Conservation (phyloP, 2,113 vertebrate species). For the Tinamus guttatus region DNA sequence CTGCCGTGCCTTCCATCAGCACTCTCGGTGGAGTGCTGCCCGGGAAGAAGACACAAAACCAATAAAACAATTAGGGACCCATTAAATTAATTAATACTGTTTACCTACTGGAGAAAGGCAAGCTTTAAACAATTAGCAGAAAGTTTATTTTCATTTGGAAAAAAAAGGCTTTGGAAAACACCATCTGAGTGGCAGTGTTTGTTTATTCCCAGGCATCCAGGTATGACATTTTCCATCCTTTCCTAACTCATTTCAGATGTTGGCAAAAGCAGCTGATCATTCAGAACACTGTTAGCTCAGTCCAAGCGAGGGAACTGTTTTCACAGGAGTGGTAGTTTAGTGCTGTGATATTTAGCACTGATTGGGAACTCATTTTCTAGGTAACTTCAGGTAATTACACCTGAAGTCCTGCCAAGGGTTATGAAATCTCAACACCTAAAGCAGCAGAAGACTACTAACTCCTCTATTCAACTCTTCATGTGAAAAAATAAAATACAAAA, state of each 20-base stretch:
- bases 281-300: not conserved
- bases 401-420: not conserved
- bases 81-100: conserved; percentile 55
- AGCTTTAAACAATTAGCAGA: conserved; percentile 51
- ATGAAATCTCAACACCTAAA: not conserved
- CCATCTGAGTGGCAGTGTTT: conserved; percentile 48
- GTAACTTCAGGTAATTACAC: not conserved
- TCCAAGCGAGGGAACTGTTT: not conserved
- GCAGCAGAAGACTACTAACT: not conserved
- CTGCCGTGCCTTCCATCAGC: not conserved
- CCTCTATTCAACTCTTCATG: not conserved
- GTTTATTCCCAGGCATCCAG: conserved; percentile 47
- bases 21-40: not conserved
- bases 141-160: conserved; percentile 59
- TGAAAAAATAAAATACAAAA: not conserved
- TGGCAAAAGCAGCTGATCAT: not conserved
- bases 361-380: not conserved
- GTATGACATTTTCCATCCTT: conserved; percentile 19
- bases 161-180: conserved; percentile 57
- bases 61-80: conserved; percentile 50
- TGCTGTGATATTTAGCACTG: not conserved
- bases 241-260: conserved; percentile 65
- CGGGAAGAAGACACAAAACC: conserved; percentile 25
- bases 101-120: conserved; percentile 61
- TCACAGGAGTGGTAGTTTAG: not conserved